Conservation (phyloP, 1,140 invertebrate species). For the Conus betulinus region DNA sequence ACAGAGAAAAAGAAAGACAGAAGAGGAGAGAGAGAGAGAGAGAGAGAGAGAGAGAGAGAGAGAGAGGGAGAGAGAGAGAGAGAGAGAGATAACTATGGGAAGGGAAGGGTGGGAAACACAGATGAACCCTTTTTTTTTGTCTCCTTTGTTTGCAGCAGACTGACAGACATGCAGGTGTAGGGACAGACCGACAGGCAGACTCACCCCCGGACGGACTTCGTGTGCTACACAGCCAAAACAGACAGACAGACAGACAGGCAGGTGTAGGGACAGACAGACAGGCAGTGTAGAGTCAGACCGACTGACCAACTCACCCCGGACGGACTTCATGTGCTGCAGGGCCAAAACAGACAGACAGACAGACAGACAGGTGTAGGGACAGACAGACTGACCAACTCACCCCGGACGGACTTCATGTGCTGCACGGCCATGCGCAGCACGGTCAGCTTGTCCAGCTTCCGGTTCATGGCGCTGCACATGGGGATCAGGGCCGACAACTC, state of each 20-base stretch:
- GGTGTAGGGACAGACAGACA: no score
- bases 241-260: not conserved
- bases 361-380: constrained; percentile 86
- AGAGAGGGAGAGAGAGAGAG: constrained; percentile 12
- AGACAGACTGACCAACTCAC: constrained; percentile 81
- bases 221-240: not conserved
- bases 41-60: constrained; percentile 17
- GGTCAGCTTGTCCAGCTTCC: constrained; percentile 95
- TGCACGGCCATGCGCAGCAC: constrained; percentile 96
- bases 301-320: constrained; percentile 75
- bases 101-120: not conserved
- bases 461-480: constrained; percentile 93
- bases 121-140: no score
- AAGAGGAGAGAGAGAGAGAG: constrained; percentile 13
- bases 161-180: constrained; percentile 43
- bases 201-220: not conserved
- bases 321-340: constrained; percentile 89
- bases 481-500: constrained; percentile 93
- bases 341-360: constrained; percentile 80
- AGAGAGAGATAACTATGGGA: not conserved
- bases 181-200: not conserved
- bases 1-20: not conserved
- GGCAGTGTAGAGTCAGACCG: constrained; percentile 90
- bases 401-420: constrained; percentile 83
- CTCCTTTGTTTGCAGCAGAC: not conserved